A percentile compares a stretch with the other conserved stretches of the same genome.
These are phyloP conservation scores for Carlito syrichta DNA, from an alignment of 2,113 vertebrate genomes.

Conservation along the genomic window DNA sequence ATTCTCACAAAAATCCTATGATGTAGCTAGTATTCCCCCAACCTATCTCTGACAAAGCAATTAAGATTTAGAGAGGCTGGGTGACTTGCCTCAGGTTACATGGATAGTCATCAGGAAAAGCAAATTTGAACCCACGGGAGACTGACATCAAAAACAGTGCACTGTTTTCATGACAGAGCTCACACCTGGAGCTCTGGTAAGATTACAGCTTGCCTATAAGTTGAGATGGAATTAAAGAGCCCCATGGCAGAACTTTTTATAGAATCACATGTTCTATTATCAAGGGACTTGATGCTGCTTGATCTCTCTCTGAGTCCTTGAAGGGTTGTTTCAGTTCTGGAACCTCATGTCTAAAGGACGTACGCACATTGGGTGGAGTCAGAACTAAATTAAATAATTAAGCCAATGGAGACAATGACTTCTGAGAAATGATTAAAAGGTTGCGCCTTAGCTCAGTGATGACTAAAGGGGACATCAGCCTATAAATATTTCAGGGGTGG, in stretches of 20 bases:
- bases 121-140: background rate
- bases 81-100: background rate
- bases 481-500: constrained; percentile 22
- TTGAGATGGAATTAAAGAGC: background rate
- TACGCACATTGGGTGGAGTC: background rate
- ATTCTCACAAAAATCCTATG: background rate
- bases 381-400: constrained; percentile 48
- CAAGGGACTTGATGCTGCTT: fast-evolving
- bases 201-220: background rate
- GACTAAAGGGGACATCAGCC: constrained; percentile 51
- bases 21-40: background rate
- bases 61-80: background rate
- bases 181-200: background rate
- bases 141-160: background rate
- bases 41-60: background rate
- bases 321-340: background rate
- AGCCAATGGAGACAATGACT: constrained; percentile 25
- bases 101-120: background rate
- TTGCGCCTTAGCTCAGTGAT: constrained; percentile 23
- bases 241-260: background rate
- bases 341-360: background rate
- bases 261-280: background rate
- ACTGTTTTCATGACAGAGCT: background rate
- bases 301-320: background rate
- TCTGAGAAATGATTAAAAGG: constrained; percentile 51